phyloP scores from a whole-genome alignment of 2,797 vertebrate genomes.

The Erithacus rubecula region DNA sequence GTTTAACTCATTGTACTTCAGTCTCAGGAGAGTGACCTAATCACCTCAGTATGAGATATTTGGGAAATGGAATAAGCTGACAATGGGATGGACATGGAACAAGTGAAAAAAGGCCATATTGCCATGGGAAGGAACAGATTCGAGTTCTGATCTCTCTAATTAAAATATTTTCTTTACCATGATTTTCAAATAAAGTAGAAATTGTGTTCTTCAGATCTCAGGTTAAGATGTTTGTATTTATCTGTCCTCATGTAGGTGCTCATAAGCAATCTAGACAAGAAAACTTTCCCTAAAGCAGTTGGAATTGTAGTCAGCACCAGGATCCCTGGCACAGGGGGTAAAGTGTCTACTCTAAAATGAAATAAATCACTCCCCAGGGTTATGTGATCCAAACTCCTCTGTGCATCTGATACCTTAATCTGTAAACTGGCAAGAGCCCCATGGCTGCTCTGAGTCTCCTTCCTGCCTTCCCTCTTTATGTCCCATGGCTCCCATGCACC shows the following conservation, averaged over 20 bases:
- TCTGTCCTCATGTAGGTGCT: not conserved
- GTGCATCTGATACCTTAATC: not conserved
- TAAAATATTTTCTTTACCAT: not conserved
- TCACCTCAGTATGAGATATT: not conserved
- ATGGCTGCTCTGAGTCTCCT: not conserved
- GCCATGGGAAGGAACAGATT: not conserved
- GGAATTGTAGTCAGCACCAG: not conserved
- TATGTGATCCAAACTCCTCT: not conserved
- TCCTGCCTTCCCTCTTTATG: not conserved
- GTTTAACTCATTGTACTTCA: not conserved
- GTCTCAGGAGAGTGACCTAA: not conserved
- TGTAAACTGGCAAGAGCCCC: not conserved
- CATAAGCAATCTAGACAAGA: not conserved
- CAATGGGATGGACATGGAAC: not conserved
- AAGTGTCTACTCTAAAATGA: not conserved
- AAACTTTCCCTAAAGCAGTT: not conserved
- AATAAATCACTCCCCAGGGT: not conserved
- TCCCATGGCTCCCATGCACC: rapidly evolving
- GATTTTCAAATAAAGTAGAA: not conserved
- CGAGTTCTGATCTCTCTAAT: not conserved
- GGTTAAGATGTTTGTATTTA: not conserved
- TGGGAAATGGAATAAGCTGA: not conserved
- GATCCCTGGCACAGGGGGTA: not conserved
- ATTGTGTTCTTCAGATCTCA: not conserved
- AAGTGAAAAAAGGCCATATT: not conserved